These are phyloP conservation scores for Ariolimax columbianus DNA, from an alignment of 2,888 invertebrate species.

Conservation along the genomic window DNA sequence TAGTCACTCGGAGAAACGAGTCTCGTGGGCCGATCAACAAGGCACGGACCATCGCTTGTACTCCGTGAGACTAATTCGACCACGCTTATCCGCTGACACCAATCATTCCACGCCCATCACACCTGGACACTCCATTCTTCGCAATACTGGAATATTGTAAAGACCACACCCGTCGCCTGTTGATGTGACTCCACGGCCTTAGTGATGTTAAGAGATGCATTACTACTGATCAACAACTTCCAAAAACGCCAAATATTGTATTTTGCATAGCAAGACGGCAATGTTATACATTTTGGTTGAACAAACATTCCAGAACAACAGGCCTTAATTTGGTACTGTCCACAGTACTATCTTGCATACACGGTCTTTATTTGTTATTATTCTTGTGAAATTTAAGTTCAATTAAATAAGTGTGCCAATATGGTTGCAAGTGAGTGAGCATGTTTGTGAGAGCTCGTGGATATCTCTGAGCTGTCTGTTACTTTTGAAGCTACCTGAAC, in stretches of 20 bases:
- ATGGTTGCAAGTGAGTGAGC: not conserved
- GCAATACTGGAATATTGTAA: slow-evolving; percentile 28
- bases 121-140: slow-evolving; percentile 42
- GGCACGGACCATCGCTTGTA: slow-evolving; percentile 39
- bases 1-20: slow-evolving; percentile 44
- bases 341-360: not conserved
- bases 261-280: not conserved
- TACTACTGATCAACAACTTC: not conserved
- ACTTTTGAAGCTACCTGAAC: too few relatives aligned
- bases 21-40: slow-evolving; percentile 46
- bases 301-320: not conserved
- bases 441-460: not conserved
- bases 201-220: not conserved
- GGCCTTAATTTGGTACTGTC: not conserved
- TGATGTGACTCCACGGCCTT: not conserved
- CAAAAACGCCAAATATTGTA: not conserved
- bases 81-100: slow-evolving; percentile 26
- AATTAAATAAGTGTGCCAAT: not conserved
- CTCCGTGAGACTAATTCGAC: slow-evolving; percentile 42
- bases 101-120: not conserved
- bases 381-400: not conserved
- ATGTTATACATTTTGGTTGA: not conserved
- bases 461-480: not conserved
- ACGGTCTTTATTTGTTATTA: not conserved
- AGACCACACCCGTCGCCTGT: too few relatives aligned